These are phyloP conservation scores for Nebria salina DNA, from an alignment of 2,888 invertebrate species.

Conservation along the genomic window DNA sequence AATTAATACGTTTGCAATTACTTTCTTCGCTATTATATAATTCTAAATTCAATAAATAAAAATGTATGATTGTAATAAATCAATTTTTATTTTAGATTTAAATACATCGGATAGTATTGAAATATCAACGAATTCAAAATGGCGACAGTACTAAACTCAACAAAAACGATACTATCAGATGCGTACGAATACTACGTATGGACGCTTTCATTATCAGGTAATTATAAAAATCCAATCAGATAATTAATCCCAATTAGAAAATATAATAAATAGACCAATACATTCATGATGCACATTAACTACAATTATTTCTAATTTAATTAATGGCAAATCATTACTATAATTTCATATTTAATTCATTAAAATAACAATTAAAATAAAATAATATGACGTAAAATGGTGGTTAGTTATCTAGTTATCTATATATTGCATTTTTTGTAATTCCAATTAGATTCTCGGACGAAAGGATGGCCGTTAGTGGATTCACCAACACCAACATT, in stretches of 20 bases:
- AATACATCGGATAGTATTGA: constrained; percentile 11
- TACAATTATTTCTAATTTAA: too few species aligned
- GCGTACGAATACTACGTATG: constrained; percentile 79
- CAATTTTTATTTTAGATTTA: constrained; percentile 17
- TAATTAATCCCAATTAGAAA: neutral
- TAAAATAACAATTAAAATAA: too few species aligned
- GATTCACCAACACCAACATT: constrained; percentile 82
- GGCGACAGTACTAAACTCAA: constrained; percentile 64
- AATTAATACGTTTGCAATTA: too few species aligned
- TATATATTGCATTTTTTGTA: constrained; percentile 20
- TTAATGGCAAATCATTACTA: too few species aligned
- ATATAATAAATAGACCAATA: too few species aligned
- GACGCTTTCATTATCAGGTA: constrained; percentile 81
- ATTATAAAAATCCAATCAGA: constrained; percentile 50
- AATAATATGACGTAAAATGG: too few species aligned
- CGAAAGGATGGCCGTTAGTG: constrained; percentile 86
- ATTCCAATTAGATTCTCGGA: constrained; percentile 74
- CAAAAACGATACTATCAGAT: constrained; percentile 65
- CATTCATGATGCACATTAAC: too few species aligned
- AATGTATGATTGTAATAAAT: neutral
- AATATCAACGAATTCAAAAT: constrained; percentile 23
- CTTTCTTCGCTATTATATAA: too few species aligned
- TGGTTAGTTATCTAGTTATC: neutral
- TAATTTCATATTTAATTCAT: too few species aligned
- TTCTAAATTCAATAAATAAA: too few species aligned